phyloP scores from a whole-genome alignment of 2,113 vertebrate genomes.

The Ursus arctos region DNA sequence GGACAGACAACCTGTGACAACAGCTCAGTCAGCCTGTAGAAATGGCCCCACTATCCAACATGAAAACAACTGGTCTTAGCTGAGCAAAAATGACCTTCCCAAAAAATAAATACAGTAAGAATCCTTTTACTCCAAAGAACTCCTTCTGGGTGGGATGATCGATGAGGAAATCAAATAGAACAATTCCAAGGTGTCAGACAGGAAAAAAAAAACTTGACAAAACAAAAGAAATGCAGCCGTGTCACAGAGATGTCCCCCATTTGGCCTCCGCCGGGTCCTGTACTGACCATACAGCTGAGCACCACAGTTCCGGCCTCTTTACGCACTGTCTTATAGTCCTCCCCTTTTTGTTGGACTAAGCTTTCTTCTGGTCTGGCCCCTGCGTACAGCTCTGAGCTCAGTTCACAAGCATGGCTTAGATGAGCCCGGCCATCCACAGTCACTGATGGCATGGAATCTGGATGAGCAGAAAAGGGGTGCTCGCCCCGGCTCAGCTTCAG shows the following conservation, averaged over 20 bases:
- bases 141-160: neutral
- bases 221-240: neutral
- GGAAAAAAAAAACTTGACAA: neutral
- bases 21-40: neutral
- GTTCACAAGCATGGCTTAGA: neutral
- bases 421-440: neutral
- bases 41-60: neutral
- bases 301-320: neutral
- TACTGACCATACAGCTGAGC: neutral
- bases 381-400: neutral
- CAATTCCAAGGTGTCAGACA: neutral
- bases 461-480: neutral
- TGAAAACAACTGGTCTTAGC: neutral
- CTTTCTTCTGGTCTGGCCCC: neutral
- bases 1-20: neutral
- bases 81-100: slow-evolving; percentile 24
- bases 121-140: neutral
- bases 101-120: neutral
- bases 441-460: neutral
- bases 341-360: neutral
- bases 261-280: neutral
- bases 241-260: neutral
- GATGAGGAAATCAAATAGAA: neutral
- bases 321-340: too few species aligned
- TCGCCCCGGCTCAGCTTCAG: neutral